phyloP scores from a whole-genome alignment of 1,140 invertebrate genomes.

The Drosophila trapezifrons region DNA sequence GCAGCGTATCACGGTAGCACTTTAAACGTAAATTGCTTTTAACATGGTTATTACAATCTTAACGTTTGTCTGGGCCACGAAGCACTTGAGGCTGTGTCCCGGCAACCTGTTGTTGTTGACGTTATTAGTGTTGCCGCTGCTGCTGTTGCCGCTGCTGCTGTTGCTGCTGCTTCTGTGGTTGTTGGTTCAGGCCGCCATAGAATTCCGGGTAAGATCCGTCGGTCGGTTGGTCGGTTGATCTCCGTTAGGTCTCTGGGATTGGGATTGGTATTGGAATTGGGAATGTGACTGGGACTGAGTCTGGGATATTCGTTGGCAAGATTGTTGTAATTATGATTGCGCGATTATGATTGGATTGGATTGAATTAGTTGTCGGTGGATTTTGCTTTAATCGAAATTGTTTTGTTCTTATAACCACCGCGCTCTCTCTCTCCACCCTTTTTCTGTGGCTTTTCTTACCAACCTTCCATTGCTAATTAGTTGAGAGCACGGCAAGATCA shows the following conservation, averaged over 20 bases:
- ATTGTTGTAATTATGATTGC: constrained; percentile 81
- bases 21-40: constrained; percentile 83
- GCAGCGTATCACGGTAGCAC: constrained; percentile 82
- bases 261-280: constrained; percentile 1
- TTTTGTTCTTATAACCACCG: constrained; percentile 37
- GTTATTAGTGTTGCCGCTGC: constrained; percentile 28
- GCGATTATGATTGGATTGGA: constrained; percentile 77
- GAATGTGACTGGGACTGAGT: background rate
- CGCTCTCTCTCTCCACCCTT: background rate
- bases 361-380: constrained; percentile 76
- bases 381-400: constrained; percentile 72
- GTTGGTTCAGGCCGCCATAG: constrained; percentile 32
- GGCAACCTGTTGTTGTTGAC: constrained; percentile 53
- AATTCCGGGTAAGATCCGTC: constrained; percentile 28
- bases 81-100: constrained; percentile 67
- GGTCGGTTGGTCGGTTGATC: constrained; percentile 11
- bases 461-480: constrained; percentile 65
- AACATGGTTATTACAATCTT: constrained; percentile 83
- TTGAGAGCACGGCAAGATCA: constrained; percentile 58
- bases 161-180: constrained; percentile 11
- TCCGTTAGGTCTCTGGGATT: constrained; percentile 34
- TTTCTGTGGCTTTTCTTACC: constrained; percentile 36
- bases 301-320: constrained; percentile 56
- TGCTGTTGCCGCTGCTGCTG: constrained; percentile 15
- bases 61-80: constrained; percentile 79